Base-by-base conservation (phyloP, 1,140 invertebrate species). In the Drosophila micromelanica region DNA sequence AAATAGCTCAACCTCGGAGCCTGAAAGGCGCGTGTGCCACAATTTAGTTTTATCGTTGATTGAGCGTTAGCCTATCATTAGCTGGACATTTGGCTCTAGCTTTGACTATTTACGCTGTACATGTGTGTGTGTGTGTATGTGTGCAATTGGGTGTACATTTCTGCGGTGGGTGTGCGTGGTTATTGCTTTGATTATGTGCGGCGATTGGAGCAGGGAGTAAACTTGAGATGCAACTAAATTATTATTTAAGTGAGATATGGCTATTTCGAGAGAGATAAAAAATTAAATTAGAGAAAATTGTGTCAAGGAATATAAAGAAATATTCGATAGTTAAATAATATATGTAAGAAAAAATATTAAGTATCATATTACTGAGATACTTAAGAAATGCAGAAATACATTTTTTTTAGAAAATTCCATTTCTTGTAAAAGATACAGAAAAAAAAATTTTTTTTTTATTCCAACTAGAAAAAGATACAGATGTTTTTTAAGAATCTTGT, bases 11-110 rank as follows among this genome's bases (percentile, higher is more conserved):
- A 56, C 56, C 54, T 17, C 38, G 51, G 61, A 67, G 69, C 61
- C 57, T 57, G 7, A 42, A 48, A 56, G 72, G 67, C 84, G 84
- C 84, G 84, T 87, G 84, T 87, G 84, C 84, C 84, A 87, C 84
- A 87, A 87, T 89, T 87, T 87, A 86, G 82, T 80, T 78, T 86
- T 86, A 86, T 86, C 82, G 82, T 86, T 87, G 84, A 86, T 86
- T 80, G 82, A 86, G 79, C 82, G 82, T 86, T 86, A 86, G 84
- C 82, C 82, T 87, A 89, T 87, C 82, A 86, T 86, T 86, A 86
- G 82, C 78, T 78, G 72, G 82, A 73, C 78, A 76, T 81, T 79
- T 68, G 78, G 61, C 74, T 43, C 35, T 63, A 42, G 61, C 49
- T 71, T 68, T 46, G 43, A 30, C 67, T 64, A 54, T 40, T 55